These are phyloP conservation scores for Neoarius graeffei DNA, from an alignment of 2,113 vertebrate species.

Conservation along the genomic window DNA sequence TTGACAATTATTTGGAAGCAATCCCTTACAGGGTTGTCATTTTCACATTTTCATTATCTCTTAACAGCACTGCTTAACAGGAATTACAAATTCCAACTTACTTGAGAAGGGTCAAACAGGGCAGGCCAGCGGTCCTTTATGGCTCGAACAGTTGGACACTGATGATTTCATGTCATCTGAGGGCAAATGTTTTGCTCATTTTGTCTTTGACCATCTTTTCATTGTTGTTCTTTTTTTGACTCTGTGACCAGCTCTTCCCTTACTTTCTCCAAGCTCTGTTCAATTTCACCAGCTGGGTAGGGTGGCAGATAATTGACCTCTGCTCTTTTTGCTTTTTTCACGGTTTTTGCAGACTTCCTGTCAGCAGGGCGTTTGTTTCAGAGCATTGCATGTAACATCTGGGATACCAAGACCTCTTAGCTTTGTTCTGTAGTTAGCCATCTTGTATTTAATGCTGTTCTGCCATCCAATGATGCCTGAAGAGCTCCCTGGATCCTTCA, in stretches of 20 bases:
- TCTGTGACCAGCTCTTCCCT: no score
- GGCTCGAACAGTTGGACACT: slow-evolving; percentile 7
- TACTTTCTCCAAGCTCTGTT: no score
- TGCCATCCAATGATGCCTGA: not conserved
- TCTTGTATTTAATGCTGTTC: slow-evolving; percentile 16
- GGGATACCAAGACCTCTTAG: slow-evolving; percentile 7
- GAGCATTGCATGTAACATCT: slow-evolving; percentile 20
- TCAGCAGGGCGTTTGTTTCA: no score
- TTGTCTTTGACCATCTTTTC: not conserved
- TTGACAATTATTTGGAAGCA: not conserved
- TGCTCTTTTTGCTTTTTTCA: no score
- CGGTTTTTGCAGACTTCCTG: no score
- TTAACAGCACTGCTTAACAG: not conserved
- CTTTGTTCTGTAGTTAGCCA: not conserved
- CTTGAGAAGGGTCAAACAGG: not conserved
- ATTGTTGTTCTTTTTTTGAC: not conserved
- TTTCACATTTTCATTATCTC: not conserved
- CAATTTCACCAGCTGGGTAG: no score
- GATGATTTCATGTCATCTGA: not conserved
- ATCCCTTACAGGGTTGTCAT: not conserved
- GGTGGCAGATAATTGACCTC: no score
- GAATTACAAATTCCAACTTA: not conserved
- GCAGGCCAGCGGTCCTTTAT: not conserved
- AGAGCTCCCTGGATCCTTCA: slow-evolving; percentile 8
- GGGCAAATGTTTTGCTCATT: slow-evolving; percentile 34